phyloP scores from a whole-genome alignment of 1,140 invertebrate genomes.

The Diorhabda carinulata region DNA sequence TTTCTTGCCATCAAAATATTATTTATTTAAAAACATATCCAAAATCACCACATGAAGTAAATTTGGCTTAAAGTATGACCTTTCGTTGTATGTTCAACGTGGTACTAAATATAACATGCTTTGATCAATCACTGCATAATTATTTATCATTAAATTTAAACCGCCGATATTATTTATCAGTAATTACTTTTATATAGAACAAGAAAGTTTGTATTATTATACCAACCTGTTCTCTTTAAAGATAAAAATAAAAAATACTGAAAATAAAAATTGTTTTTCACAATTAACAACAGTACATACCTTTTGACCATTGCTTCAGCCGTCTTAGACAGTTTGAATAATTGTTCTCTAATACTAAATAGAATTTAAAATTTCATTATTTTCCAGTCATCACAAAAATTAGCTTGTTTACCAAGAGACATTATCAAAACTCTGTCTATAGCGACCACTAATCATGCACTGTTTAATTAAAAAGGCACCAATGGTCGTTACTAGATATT shows the following conservation, averaged over 20 bases:
- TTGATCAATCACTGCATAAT: too few relatives aligned
- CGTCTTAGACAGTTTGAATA: constrained; percentile 40
- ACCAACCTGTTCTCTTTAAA: too few relatives aligned
- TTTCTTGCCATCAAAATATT: too few relatives aligned
- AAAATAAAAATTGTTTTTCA: neutral
- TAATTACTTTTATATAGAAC: neutral
- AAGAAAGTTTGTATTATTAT: neutral
- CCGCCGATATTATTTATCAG: neutral
- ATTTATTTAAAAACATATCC: too few relatives aligned
- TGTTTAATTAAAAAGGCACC: constrained; percentile 13
- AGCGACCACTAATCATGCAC: constrained; percentile 11
- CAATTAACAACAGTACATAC: constrained; percentile 20
- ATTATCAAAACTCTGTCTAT: constrained; percentile 20
- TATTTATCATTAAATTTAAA: too few relatives aligned
- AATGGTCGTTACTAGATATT: neutral
- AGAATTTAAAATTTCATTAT: constrained; percentile 17
- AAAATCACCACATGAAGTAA: too few relatives aligned
- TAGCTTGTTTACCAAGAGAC: constrained; percentile 22
- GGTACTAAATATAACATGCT: too few relatives aligned
- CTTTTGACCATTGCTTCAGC: constrained; percentile 41
- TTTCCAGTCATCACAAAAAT: constrained; percentile 9
- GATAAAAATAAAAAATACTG: too few relatives aligned
- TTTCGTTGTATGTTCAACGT: too few relatives aligned
- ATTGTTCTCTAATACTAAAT: constrained; percentile 18
- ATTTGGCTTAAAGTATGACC: too few relatives aligned